Evolutionary conservation across 2,888 invertebrate species (phyloP).

Genomic region (Eulithis prunata): DNA sequence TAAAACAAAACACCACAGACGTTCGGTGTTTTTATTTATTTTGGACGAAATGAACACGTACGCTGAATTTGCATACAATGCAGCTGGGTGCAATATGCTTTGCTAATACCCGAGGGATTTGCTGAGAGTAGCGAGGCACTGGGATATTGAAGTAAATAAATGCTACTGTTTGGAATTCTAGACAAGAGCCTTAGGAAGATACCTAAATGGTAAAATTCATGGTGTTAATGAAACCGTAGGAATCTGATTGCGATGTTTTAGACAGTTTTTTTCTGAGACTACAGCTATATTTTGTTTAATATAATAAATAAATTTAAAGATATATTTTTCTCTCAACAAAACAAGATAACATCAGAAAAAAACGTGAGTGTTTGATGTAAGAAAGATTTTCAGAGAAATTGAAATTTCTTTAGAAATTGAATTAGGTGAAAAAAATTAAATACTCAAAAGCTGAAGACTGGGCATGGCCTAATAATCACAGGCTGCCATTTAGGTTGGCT

Average conservation of each 20-base stretch:
- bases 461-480: no score
- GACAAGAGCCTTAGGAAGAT: not conserved
- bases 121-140: conserved; percentile 35
- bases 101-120: conserved; percentile 59
- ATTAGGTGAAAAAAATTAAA: no score
- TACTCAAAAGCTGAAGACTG: no score
- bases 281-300: no score
- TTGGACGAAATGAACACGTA: conserved; percentile 76
- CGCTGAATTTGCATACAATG: conserved; percentile 80
- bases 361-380: no score
- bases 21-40: conserved; percentile 53
- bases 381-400: no score
- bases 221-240: not conserved
- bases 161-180: not conserved
- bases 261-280: no score
- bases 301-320: no score
- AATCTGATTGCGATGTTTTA: not conserved
- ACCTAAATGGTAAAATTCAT: conserved; percentile 6
- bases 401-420: no score
- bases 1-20: conserved; percentile 41
- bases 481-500: no score
- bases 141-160: conserved; percentile 38
- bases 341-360: no score
- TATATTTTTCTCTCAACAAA: no score
- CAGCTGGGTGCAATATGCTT: conserved; percentile 74